phyloP scores from a whole-genome alignment of 2,113 vertebrate species.

The Hippocampus zosterae region DNA sequence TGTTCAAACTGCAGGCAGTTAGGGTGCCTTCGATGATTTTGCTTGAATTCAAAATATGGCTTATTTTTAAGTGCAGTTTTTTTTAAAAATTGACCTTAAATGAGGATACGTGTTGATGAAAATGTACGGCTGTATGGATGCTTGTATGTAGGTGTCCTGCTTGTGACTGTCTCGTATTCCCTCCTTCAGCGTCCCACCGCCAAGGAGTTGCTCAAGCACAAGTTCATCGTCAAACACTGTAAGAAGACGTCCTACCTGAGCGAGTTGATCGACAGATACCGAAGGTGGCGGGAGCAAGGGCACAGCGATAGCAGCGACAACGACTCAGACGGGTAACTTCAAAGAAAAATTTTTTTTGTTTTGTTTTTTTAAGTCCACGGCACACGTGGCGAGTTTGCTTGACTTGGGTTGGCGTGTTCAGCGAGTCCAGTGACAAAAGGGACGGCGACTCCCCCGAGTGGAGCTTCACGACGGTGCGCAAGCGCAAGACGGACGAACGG shows the following conservation, averaged over 20 bases:
- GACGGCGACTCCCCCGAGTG: slow-evolving; percentile 79
- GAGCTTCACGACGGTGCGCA: slow-evolving; percentile 92
- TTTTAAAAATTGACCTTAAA: too few species aligned
- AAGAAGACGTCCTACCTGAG: slow-evolving; percentile 97
- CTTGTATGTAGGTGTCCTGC: too few species aligned
- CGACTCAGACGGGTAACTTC: slow-evolving; percentile 83
- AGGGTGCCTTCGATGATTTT: too few species aligned
- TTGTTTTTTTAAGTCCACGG: neutral
- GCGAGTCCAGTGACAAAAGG: slow-evolving; percentile 86
- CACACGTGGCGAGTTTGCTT: neutral
- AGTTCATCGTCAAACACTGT: slow-evolving; percentile 89
- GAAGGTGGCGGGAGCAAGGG: slow-evolving; percentile 90
- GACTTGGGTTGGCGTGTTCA: slow-evolving; percentile 37
- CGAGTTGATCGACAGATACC: slow-evolving; percentile 90
- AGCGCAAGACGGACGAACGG: slow-evolving; percentile 75
- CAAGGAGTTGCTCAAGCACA: slow-evolving; percentile 96
- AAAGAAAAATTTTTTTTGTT: neutral
- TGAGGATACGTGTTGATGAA: too few species aligned
- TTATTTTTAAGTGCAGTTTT: too few species aligned
- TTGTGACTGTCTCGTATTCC: neutral
- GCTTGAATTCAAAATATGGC: too few species aligned
- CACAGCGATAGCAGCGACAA: slow-evolving; percentile 92
- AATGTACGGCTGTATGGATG: too few species aligned
- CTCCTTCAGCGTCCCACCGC: slow-evolving; percentile 84
- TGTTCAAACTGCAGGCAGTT: too few species aligned